phyloP scores from a whole-genome alignment of 2,113 vertebrate species.

The Nothobranchius kuhntae region DNA sequence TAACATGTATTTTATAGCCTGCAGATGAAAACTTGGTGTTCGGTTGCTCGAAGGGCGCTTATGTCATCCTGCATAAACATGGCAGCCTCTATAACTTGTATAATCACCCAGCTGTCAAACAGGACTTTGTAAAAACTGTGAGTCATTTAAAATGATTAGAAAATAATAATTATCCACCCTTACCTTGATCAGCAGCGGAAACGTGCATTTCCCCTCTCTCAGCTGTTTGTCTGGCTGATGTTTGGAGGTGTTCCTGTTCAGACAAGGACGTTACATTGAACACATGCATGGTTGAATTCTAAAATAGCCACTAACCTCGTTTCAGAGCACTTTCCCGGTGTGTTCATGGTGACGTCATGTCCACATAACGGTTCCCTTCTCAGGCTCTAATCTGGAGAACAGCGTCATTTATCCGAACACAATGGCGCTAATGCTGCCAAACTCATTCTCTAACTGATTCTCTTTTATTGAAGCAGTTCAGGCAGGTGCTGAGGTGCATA shows the following conservation, averaged over 20 bases:
- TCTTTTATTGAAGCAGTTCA: conserved; percentile 28
- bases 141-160: not conserved
- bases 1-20: conserved; percentile 58
- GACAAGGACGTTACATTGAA: not conserved
- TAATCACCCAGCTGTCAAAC: not conserved
- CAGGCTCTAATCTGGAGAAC: not conserved
- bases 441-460: conserved; percentile 8
- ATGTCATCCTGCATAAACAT: conserved; percentile 17
- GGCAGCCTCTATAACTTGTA: conserved; percentile 7
- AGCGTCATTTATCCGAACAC: conserved; percentile 23
- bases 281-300: too few species aligned
- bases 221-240: conserved; percentile 44
- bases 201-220: conserved; percentile 57
- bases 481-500: conserved; percentile 12
- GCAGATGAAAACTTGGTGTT: conserved; percentile 39
- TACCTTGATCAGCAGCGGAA: conserved; percentile 70
- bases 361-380: not conserved
- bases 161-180: not conserved
- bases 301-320: conserved; percentile 56
- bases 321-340: conserved; percentile 37
- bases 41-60: conserved; percentile 22
- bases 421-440: not conserved
- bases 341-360: conserved; percentile 52
- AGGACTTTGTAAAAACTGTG: not conserved
- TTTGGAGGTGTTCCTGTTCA: conserved; percentile 49